Evolutionary conservation across 2,113 vertebrate species (phyloP).

Genomic region (Cyprinus carpio): DNA sequence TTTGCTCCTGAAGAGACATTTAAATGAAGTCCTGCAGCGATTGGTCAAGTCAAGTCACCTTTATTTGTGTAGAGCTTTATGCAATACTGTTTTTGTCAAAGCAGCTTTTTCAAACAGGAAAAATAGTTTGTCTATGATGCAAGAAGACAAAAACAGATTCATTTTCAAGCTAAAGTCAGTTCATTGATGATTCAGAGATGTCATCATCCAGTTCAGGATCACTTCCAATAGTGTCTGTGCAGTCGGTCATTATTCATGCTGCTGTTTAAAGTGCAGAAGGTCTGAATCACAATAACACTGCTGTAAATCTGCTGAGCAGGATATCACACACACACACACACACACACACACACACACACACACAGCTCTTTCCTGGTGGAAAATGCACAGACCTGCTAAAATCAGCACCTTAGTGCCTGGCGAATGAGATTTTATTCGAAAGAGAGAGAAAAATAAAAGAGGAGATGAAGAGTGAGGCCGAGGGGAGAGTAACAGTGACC

Average conservation of each 20-base stretch:
- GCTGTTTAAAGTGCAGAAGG: slow-evolving; percentile 50
- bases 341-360: no score
- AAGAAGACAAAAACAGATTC: no score
- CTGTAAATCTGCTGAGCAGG: slow-evolving; percentile 39
- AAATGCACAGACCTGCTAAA: neutral
- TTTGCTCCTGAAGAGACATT: slow-evolving; percentile 8
- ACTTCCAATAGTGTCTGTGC: no score
- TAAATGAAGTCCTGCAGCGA: slow-evolving; percentile 15
- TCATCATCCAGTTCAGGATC: no score
- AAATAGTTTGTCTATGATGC: no score
- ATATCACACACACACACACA: neutral
- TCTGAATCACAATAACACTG: slow-evolving; percentile 34
- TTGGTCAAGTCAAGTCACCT: no score
- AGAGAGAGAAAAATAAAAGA: neutral
- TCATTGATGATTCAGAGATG: no score
- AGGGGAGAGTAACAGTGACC: neutral
- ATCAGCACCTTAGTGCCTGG: neutral
- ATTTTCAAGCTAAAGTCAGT: no score
- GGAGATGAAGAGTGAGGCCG: neutral
- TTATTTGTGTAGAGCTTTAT: no score
- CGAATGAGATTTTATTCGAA: neutral
- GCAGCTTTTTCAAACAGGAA: no score
- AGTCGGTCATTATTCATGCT: slow-evolving; percentile 48
- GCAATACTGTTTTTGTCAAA: no score
- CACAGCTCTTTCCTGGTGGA: neutral